phyloP scores from a whole-genome alignment of 2,113 vertebrate species.

The Callipepla californica region DNA sequence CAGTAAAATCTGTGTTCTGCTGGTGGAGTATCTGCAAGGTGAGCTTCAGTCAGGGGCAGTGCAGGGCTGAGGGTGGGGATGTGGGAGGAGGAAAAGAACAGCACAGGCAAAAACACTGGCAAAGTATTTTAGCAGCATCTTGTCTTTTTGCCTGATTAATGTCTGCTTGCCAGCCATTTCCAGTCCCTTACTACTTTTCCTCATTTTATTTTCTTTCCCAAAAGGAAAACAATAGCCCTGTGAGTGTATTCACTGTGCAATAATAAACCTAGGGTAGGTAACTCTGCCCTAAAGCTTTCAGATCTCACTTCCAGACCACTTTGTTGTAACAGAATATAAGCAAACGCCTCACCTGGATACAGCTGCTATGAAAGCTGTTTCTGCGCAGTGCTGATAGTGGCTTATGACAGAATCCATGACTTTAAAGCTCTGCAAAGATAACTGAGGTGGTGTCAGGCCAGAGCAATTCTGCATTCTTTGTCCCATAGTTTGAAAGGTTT shows the following conservation, averaged over 20 bases:
- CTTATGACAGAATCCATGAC: not conserved
- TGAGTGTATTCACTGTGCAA: not conserved
- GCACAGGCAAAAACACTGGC: not conserved
- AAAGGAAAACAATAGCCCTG: not conserved
- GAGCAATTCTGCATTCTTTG: not conserved
- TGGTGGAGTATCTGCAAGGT: not conserved
- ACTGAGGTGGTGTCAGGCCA: not conserved
- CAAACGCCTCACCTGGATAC: not conserved
- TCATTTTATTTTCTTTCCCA: not conserved
- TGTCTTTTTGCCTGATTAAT: not conserved
- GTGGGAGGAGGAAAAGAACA: not conserved
- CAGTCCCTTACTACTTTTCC: not conserved
- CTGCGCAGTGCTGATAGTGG: not conserved
- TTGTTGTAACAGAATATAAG: not conserved
- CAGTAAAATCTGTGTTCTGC: not conserved
- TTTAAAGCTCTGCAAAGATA: not conserved
- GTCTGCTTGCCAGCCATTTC: not conserved
- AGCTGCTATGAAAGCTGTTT: not conserved
- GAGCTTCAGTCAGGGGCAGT: not conserved
- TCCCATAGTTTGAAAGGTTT: not conserved
- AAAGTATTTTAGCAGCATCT: not conserved
- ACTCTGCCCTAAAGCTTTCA: not conserved
- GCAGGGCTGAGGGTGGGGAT: accelerated
- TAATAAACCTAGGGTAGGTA: not conserved
- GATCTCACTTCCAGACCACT: not conserved